These are phyloP conservation scores for Drosophila neonasuta DNA, from an alignment of 2,888 invertebrate species.

Conservation along the genomic window DNA sequence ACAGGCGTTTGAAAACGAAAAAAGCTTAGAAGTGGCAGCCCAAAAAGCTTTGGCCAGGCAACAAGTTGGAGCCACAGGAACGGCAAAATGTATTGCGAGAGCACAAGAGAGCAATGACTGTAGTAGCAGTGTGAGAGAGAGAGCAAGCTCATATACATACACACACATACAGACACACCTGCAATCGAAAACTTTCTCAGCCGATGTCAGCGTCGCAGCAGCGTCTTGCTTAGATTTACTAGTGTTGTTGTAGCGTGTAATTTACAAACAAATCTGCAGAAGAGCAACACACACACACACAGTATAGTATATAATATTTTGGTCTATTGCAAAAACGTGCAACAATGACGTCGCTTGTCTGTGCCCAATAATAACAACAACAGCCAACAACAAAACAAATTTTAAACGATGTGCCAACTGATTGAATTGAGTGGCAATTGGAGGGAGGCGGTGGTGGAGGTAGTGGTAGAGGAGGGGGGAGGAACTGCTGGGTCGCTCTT, in stretches of 20 bases:
- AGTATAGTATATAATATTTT: slow-evolving; percentile 45
- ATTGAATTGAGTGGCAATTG: slow-evolving; percentile 57
- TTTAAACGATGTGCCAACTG: slow-evolving; percentile 66
- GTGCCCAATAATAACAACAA: slow-evolving; percentile 47
- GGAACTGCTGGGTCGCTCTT: slow-evolving; percentile 40
- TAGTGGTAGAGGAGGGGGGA: not conserved
- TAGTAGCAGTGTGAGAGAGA: slow-evolving; percentile 1
- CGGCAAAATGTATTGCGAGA: slow-evolving; percentile 12
- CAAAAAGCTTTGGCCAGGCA: slow-evolving; percentile 55
- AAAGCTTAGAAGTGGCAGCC: slow-evolving; percentile 50
- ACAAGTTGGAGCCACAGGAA: slow-evolving; percentile 66
- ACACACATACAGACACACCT: slow-evolving; percentile 11
- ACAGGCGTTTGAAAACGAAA: slow-evolving; percentile 51
- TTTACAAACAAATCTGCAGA: slow-evolving; percentile 42
- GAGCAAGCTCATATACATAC: slow-evolving; percentile 16
- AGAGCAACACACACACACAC: slow-evolving; percentile 40
- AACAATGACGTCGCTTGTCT: slow-evolving; percentile 65
- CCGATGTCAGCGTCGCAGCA: slow-evolving; percentile 35
- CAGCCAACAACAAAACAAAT: slow-evolving; percentile 29
- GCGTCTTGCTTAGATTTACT: slow-evolving; percentile 26
- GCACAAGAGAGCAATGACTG: slow-evolving; percentile 3
- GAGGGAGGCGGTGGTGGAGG: slow-evolving; percentile 4
- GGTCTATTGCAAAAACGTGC: slow-evolving; percentile 73
- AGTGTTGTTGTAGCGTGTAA: slow-evolving; percentile 45
- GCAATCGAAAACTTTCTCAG: slow-evolving; percentile 32